Percentiles rank a stretch among this genome's conserved stretches.
Evolutionary conservation across 2,113 vertebrate genomes (phyloP).

Genomic region (Toxostoma redivivum): DNA sequence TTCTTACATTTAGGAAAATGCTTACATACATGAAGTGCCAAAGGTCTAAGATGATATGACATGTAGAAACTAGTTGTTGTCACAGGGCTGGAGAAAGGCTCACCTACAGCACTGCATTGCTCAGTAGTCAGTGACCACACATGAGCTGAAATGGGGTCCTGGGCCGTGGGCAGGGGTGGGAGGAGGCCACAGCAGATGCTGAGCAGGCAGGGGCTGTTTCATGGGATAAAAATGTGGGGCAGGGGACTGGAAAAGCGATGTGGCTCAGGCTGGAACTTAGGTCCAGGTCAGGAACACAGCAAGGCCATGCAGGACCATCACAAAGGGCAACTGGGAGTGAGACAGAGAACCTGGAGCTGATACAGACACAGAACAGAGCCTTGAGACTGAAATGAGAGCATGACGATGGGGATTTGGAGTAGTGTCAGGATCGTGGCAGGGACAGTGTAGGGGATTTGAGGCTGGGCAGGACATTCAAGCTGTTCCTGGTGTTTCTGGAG

Average conservation of each 20-base stretch:
- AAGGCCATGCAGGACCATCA: neutral
- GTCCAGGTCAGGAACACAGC: neutral
- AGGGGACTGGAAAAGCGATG: neutral
- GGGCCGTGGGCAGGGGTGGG: neutral
- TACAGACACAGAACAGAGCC: neutral
- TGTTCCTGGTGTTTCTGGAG: neutral
- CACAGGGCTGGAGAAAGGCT: neutral
- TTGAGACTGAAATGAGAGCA: neutral
- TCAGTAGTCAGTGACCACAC: neutral
- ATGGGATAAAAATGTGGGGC: rapidly evolving
- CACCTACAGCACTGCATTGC: neutral
- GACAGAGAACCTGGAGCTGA: rapidly evolving
- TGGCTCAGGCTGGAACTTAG: neutral
- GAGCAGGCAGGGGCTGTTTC: neutral
- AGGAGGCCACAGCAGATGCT: neutral
- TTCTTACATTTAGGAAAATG: neutral
- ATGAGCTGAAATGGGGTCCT: neutral
- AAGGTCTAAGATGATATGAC: neutral
- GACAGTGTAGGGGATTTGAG: neutral
- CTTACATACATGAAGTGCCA: neutral
- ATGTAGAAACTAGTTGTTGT: neutral
- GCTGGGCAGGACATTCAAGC: neutral
- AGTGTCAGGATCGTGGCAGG: neutral
- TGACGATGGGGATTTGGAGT: neutral
- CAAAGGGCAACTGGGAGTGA: neutral